Evolutionary conservation across 2,113 vertebrate genomes (phyloP).

Genomic region (Poeciliopsis prolifica): DNA sequence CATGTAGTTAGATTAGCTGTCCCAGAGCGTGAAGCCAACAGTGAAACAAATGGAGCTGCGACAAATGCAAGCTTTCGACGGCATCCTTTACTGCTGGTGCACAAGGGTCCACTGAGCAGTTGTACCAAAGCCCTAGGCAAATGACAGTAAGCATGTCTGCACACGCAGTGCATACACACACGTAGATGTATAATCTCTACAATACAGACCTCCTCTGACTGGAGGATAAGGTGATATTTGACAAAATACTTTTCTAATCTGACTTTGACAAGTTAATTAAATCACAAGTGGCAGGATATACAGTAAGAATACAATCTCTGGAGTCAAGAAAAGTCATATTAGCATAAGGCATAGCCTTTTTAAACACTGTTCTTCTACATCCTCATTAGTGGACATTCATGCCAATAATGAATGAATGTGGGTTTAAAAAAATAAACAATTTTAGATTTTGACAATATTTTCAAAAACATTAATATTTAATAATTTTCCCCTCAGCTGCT

Average conservation of each 20-base stretch:
- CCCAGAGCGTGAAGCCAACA: conserved; percentile 59
- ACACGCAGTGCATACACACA: not conserved
- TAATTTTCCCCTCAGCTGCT: not conserved
- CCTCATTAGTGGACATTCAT: not conserved
- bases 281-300: not conserved
- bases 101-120: conserved; percentile 4
- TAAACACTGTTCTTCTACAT: not conserved
- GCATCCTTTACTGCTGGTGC: conserved; percentile 65
- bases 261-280: not conserved
- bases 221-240: not conserved
- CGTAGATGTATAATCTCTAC: not conserved
- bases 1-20: conserved; percentile 70
- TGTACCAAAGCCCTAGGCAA: conserved; percentile 31
- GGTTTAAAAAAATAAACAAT: too few species aligned
- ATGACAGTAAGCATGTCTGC: conserved; percentile 24
- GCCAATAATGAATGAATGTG: conserved; percentile 5
- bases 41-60: conserved; percentile 68
- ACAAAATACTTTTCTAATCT: not conserved
- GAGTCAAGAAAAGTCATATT: conserved; percentile 12
- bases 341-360: not conserved
- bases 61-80: conserved; percentile 54
- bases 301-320: conserved; percentile 1
- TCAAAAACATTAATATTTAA: not conserved
- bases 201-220: conserved; percentile 2
- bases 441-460: too few species aligned